Percentiles rank a stretch among this genome's conserved stretches.
phyloP scores from a whole-genome alignment of 1,140 invertebrate genomes.

The Drosophila arizonae region DNA sequence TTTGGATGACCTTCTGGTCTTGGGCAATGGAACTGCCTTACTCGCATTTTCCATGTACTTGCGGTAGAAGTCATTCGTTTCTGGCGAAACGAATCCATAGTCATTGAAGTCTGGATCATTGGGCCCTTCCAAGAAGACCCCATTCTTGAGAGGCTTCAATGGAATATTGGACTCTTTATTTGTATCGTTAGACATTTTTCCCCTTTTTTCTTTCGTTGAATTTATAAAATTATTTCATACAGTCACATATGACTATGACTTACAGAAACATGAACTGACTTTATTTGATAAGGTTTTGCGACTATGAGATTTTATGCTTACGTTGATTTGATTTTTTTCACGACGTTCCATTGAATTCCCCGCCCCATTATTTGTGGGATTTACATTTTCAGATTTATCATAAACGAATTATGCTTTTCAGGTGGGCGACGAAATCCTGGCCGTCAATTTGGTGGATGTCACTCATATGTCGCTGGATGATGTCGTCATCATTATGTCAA shows the following conservation, averaged over 20 bases:
- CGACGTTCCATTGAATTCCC: too few relatives aligned
- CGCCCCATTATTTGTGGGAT: too few relatives aligned
- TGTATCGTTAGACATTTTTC: constrained; percentile 5
- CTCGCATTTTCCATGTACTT: neutral
- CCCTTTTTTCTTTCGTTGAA: neutral
- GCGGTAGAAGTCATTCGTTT: neutral
- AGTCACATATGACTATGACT: neutral
- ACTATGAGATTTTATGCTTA: neutral
- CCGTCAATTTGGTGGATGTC: constrained; percentile 98
- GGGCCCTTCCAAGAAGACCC: too few relatives aligned
- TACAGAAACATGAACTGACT: neutral
- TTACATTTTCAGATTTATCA: neutral
- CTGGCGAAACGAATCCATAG: constrained; percentile 2
- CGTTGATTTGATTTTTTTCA: neutral
- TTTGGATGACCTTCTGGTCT: neutral
- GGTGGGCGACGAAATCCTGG: constrained; percentile 99
- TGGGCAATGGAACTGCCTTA: neutral
- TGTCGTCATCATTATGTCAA: constrained; percentile 99
- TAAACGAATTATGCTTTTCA: constrained; percentile 60
- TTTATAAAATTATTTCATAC: neutral
- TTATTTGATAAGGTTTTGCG: too few relatives aligned
- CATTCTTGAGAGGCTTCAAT: neutral
- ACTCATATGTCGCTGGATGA: constrained; percentile 98
- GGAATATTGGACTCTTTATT: neutral
- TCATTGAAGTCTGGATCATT: neutral